Evolutionary conservation across 2,113 vertebrate species (phyloP).

Genomic region (Oplegnathus fasciatus): DNA sequence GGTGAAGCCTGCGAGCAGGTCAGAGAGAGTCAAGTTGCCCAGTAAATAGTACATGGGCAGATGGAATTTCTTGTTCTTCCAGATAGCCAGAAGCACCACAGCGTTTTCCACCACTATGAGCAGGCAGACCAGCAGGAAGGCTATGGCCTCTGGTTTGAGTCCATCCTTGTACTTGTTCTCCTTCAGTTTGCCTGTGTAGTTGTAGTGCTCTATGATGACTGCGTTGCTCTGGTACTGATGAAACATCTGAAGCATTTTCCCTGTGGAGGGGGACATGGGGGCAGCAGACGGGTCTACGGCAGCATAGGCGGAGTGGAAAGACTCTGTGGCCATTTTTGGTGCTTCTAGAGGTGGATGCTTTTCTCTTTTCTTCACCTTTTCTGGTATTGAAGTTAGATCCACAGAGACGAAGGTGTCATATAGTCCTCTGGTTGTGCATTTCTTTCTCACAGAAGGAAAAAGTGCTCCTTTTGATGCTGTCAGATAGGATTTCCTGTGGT

Average conservation of each 20-base stretch:
- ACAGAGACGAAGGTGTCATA: conserved; percentile 31
- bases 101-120: conserved; percentile 91
- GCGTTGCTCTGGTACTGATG: conserved; percentile 83
- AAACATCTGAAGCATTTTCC: conserved; percentile 77
- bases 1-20: conserved; percentile 90
- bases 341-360: background rate
- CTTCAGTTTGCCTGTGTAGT: conserved; percentile 90
- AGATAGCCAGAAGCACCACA: conserved; percentile 89
- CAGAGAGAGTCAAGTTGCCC: conserved; percentile 92
- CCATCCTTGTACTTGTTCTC: conserved; percentile 84
- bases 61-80: conserved; percentile 93
- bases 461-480: conserved; percentile 33
- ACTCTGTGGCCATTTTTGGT: conserved; percentile 59
- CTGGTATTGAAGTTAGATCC: conserved; percentile 45
- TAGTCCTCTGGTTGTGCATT: conserved; percentile 57
- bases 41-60: conserved; percentile 92
- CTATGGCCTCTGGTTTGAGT: conserved; percentile 84
- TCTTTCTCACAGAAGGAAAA: conserved; percentile 3
- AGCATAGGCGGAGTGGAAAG: conserved; percentile 56
- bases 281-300: conserved; percentile 41
- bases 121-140: conserved; percentile 89
- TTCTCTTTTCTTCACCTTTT: background rate
- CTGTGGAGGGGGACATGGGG: conserved; percentile 28
- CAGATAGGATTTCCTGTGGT: conserved; percentile 63
- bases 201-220: conserved; percentile 89